Percentiles rank a stretch among this genome's conserved stretches.
Conservation (phyloP, 2,113 vertebrate species). For the Crocuta crocuta region DNA sequence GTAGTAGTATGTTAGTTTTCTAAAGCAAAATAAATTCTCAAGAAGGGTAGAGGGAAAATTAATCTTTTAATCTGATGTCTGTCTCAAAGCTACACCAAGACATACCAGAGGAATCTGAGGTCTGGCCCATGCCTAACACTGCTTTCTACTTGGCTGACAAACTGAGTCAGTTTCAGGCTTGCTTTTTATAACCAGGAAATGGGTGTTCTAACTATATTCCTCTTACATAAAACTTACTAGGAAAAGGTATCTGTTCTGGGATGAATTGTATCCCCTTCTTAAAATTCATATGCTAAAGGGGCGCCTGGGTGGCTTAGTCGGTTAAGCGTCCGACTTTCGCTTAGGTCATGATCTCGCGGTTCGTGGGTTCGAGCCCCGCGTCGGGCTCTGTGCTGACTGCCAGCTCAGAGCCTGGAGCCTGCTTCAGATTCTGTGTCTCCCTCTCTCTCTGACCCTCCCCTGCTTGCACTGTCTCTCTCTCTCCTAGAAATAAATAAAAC, state of each 20-base stretch:
- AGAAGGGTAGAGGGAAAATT: neutral
- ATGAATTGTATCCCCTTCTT: neutral
- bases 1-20: neutral
- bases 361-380: no score
- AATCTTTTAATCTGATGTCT: neutral
- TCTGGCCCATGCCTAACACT: neutral
- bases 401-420: no score
- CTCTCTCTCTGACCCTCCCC: no score
- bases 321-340: no score
- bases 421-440: no score
- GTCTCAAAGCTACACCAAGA: neutral
- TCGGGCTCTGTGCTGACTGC: no score
- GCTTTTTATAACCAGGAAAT: neutral
- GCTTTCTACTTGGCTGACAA: conserved; percentile 17
- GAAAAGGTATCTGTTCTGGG: neutral
- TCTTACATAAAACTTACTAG: neutral
- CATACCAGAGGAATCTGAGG: neutral
- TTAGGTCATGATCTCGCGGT: no score
- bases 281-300: neutral
- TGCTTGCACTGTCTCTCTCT: no score
- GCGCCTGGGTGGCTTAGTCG: no score
- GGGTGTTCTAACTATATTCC: neutral
- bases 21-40: conserved; percentile 9
- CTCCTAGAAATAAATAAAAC: no score
- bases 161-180: neutral